Conservation (phyloP, 1,140 invertebrate species). For the Cryptotermes secundus region DNA sequence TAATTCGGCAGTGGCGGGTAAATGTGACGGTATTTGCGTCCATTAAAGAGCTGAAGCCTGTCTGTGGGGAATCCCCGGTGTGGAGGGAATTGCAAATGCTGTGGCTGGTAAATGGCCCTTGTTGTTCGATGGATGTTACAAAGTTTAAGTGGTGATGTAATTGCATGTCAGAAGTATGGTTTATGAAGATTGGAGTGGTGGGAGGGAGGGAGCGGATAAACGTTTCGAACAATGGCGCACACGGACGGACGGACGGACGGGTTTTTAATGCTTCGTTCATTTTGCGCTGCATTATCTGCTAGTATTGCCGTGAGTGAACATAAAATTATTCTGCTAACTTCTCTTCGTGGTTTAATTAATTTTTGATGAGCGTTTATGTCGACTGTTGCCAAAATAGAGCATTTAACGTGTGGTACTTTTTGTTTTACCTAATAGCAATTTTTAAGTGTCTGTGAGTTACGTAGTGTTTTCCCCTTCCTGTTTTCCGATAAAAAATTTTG, state of each 20-base stretch:
- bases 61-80: not conserved
- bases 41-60: not conserved
- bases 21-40: not conserved
- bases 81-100: not conserved
- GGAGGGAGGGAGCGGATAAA: too few species aligned
- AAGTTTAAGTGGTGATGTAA: constrained; percentile 4
- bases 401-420: too few species aligned
- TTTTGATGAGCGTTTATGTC: too few species aligned
- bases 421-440: too few species aligned
- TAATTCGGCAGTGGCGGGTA: too few species aligned
- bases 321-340: too few species aligned
- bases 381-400: too few species aligned
- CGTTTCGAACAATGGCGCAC: not conserved
- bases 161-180: constrained; percentile 14
- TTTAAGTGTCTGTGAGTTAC: too few species aligned
- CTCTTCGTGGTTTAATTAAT: too few species aligned
- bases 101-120: not conserved
- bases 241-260: not conserved
- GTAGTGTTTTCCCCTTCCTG: too few species aligned
- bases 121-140: constrained; percentile 11
- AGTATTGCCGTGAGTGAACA: not conserved
- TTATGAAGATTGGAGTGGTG: not conserved
- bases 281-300: not conserved
- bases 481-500: too few species aligned
- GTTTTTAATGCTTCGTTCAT: not conserved